phyloP scores from a whole-genome alignment of 23 tunicate genomes.

The Ascidia mentula region DNA sequence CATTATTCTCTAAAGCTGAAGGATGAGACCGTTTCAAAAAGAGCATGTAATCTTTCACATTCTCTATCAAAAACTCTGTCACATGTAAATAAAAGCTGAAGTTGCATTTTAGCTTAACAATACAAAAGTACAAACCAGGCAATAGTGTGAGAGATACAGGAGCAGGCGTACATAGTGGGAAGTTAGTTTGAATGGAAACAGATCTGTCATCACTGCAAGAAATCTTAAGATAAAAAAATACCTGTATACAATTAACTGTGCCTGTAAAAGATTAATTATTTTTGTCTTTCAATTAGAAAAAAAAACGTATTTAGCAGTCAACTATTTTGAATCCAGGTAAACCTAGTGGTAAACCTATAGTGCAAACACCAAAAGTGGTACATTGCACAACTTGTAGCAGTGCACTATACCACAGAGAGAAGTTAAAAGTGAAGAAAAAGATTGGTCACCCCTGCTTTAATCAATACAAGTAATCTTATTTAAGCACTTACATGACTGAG shows the following conservation, averaged over 20 bases:
- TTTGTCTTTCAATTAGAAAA: no score
- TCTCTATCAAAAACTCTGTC: constrained; percentile 57
- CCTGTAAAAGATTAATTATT: no score
- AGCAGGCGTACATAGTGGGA: constrained; percentile 12
- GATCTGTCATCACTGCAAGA: constrained; percentile 33
- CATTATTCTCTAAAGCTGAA: constrained; percentile 10
- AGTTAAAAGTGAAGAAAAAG: no score
- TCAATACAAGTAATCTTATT: neutral
- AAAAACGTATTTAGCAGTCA: no score
- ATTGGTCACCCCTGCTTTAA: neutral
- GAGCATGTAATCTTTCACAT: constrained; percentile 38
- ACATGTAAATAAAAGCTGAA: neutral
- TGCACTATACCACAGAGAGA: no score
- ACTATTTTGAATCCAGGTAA: no score
- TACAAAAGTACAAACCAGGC: constrained; percentile 20
- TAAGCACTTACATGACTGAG: constrained; percentile 45
- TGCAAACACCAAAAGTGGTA: no score
- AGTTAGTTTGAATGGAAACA: neutral
- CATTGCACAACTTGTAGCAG: no score
- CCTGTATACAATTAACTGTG: no score
- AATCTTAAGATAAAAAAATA: no score
- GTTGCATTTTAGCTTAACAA: neutral
- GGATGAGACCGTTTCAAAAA: constrained; percentile 52
- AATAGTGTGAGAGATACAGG: constrained; percentile 11
- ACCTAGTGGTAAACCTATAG: no score